Percentiles rank a stretch among this genome's conserved stretches.
Evolutionary conservation across 2,888 invertebrate genomes (phyloP).

Genomic region (Eupithecia dodoneata): DNA sequence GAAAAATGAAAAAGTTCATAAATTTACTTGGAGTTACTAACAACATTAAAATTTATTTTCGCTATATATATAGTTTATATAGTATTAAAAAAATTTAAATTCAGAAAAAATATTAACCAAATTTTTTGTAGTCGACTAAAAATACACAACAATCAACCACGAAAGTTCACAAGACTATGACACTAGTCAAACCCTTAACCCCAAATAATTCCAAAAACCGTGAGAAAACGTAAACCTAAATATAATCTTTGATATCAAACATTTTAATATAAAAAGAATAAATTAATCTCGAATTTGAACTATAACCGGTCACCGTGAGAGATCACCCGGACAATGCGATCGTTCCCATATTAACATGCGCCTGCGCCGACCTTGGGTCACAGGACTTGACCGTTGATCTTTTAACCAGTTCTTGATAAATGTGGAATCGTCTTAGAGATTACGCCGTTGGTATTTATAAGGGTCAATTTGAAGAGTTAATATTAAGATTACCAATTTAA

Average conservation of each 20-base stretch:
- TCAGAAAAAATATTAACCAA: too few relatives aligned
- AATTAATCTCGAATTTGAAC: conserved; percentile 57
- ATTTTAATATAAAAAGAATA: conserved; percentile 70
- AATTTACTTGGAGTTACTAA: neutral
- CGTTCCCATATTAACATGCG: conserved; percentile 65
- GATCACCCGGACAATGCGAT: conserved; percentile 53
- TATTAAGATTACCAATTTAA: neutral
- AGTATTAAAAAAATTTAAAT: too few relatives aligned
- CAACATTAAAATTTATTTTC: neutral
- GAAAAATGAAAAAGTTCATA: neutral
- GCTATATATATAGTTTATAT: too few relatives aligned
- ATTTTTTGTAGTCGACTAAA: neutral
- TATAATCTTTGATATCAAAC: conserved; percentile 54
- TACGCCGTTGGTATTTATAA: conserved; percentile 1
- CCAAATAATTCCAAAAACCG: conserved; percentile 44
- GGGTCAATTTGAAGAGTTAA: conserved; percentile 6
- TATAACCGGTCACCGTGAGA: conserved; percentile 69
- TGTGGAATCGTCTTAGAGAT: conserved; percentile 19
- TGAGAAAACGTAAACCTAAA: conserved; percentile 52
- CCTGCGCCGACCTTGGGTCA: conserved; percentile 69
- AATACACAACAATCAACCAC: neutral
- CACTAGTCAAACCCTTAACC: conserved; percentile 27
- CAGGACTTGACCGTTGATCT: conserved; percentile 76
- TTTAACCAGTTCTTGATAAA: conserved; percentile 36
- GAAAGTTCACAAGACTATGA: conserved; percentile 23